phyloP scores from a whole-genome alignment of 2,797 vertebrate genomes.

The Poliocrania exsul region DNA sequence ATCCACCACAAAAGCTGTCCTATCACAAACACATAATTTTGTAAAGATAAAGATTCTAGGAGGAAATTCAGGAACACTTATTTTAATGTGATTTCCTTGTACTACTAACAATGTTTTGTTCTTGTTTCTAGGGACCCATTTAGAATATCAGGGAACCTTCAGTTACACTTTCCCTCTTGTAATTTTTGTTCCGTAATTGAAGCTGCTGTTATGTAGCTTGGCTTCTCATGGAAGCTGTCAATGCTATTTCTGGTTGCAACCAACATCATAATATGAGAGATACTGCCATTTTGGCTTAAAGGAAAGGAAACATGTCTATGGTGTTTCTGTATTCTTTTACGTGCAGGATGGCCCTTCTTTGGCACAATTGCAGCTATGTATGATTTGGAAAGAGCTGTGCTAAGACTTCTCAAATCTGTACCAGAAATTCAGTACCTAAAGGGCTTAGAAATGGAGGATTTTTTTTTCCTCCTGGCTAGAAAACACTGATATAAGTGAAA shows the following conservation, averaged over 20 bases:
- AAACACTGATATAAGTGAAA: neutral
- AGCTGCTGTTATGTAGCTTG: neutral
- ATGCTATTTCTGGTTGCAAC: neutral
- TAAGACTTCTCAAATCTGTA: neutral
- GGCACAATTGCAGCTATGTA: neutral
- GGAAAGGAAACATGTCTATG: neutral
- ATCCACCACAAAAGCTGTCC: neutral
- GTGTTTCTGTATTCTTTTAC: neutral
- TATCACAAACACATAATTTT: neutral
- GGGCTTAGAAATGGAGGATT: neutral
- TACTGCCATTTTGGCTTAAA: neutral
- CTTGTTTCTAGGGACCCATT: neutral
- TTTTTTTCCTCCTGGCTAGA: neutral
- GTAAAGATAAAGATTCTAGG: neutral
- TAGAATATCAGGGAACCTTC: neutral
- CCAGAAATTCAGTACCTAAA: neutral
- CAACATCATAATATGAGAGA: neutral
- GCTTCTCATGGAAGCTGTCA: neutral
- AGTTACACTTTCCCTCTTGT: neutral
- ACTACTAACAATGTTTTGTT: neutral
- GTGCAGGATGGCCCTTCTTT: neutral
- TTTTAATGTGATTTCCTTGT: neutral
- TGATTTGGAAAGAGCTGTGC: neutral
- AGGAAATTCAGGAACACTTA: neutral
- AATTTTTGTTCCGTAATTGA: neutral